phyloP scores from a whole-genome alignment of 2,797 vertebrate species.

The Pachyuromys duprasi region DNA sequence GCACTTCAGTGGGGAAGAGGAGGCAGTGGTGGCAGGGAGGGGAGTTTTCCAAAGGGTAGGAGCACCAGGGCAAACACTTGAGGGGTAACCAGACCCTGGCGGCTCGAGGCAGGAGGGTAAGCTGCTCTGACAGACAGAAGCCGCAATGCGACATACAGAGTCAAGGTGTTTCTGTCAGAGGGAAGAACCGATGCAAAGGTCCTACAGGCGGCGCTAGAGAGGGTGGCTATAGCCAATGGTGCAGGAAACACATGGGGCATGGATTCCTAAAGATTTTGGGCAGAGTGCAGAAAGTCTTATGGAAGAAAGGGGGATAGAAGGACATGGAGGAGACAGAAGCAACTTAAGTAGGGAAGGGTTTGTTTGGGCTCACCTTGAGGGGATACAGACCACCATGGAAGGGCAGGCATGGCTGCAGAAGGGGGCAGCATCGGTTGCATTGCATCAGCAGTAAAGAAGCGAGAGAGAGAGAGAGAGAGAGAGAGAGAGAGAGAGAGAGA shows the following conservation, averaged over 20 bases:
- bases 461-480: too few relatives aligned
- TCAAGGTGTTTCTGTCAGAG: neutral
- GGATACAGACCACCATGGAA: neutral
- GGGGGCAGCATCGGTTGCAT: neutral
- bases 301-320: too few relatives aligned
- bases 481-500: neutral
- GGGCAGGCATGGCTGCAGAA: neutral
- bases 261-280: neutral
- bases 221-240: neutral
- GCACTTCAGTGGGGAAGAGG: neutral
- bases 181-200: too few relatives aligned
- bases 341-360: neutral
- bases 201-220: neutral
- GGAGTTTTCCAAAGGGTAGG: neutral
- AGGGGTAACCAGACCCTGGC: neutral
- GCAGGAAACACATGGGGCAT: neutral
- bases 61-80: neutral
- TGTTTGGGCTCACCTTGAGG: neutral
- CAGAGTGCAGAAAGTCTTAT: too few relatives aligned
- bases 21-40: neutral
- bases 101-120: neutral
- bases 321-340: too few relatives aligned
- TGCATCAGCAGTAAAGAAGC: neutral
- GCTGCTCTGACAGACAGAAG: neutral
- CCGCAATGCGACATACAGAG: accelerated